Evolutionary conservation across 2,113 vertebrate species (phyloP), one percentile per base, ranked within the genome.

Genomic region (Colistium nudipinnis): DNA sequence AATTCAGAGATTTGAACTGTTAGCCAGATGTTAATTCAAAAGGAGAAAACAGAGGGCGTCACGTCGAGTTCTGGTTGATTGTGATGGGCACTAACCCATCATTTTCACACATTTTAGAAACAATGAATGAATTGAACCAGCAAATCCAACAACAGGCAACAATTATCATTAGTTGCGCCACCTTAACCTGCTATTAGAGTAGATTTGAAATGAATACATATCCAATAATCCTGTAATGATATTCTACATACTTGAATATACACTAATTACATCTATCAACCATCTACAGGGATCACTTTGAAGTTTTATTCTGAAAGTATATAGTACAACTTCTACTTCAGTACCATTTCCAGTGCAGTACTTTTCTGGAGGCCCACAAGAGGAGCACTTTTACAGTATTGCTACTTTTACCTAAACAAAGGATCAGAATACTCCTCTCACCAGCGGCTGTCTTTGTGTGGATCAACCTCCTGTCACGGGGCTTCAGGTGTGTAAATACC

Each of bases 401-500:
- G 9, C 27, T 48, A 25, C n/a, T 60, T 39, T 60, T 9, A 66
- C 17, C 39, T 0, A 25, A 14, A 36, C 28, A 17, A 47, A 49
- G 17, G 14, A 65, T 64, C 54, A 38, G 52, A 72, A 17, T 39
- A 24, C 22, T 57, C 24, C 53, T n/a, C 27, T 36, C 27, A 36
- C 7, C 8, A 12, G 33, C 11, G 51, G 13, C 44, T 60, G 62
- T 51, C 60, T 81, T 66, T 61, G 66, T 80, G 39, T 62, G 64
- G 12, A 65, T 82, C 71, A 24, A 70, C 60, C 61, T 62, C 59
- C 43, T 77, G 63, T 80, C 59, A 55, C 30, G 20, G 55, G 70
- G 63, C 62, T 62, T 76, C 33, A 27, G n/a, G 24, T 81, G 75
- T 69, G 71, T 61, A 74, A 84, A 85, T 63, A 78, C 44, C 8